These are phyloP conservation scores for Eristalis pertinax DNA, from an alignment of 2,888 invertebrate genomes.

Conservation along the genomic window DNA sequence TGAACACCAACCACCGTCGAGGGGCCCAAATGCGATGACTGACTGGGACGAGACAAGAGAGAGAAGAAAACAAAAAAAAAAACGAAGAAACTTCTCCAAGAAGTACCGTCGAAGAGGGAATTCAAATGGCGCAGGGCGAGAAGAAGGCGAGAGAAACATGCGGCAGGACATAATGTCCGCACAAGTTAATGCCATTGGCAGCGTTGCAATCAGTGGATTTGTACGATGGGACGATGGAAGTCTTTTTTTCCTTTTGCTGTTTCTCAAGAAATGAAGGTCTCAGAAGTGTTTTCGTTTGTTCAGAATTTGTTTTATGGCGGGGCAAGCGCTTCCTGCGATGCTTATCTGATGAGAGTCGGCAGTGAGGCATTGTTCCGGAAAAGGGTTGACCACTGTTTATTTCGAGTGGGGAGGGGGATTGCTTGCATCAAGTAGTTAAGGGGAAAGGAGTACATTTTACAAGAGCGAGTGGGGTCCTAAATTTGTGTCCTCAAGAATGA, in stretches of 20 bases:
- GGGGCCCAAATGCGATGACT: slow-evolving; percentile 27
- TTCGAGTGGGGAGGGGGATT: not conserved
- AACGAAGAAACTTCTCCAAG: not conserved
- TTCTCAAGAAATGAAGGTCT: slow-evolving; percentile 57
- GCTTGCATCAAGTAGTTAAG: not conserved
- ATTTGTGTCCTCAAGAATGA: not conserved
- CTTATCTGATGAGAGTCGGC: slow-evolving; percentile 19
- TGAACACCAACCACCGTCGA: slow-evolving; percentile 45
- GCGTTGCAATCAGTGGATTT: slow-evolving; percentile 66
- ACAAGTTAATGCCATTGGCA: slow-evolving; percentile 67
- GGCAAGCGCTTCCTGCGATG: slow-evolving; percentile 34
- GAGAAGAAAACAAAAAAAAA: slow-evolving; percentile 15
- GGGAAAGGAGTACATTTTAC: not conserved
- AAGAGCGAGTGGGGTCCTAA: not conserved
- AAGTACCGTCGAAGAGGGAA: slow-evolving; percentile 8
- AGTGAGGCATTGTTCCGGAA: not conserved
- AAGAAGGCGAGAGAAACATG: slow-evolving; percentile 13
- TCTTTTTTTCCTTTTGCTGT: not conserved
- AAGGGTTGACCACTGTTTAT: not conserved
- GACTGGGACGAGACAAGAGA: slow-evolving; percentile 22
- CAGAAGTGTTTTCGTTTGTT: slow-evolving; percentile 41
- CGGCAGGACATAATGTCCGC: slow-evolving; percentile 58
- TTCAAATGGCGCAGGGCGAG: slow-evolving; percentile 35
- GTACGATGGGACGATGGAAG: slow-evolving; percentile 36
- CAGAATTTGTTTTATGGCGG: slow-evolving; percentile 38